These are phyloP conservation scores for Callinectes sapidus DNA, from an alignment of 2,888 invertebrate species.

Conservation along the genomic window DNA sequence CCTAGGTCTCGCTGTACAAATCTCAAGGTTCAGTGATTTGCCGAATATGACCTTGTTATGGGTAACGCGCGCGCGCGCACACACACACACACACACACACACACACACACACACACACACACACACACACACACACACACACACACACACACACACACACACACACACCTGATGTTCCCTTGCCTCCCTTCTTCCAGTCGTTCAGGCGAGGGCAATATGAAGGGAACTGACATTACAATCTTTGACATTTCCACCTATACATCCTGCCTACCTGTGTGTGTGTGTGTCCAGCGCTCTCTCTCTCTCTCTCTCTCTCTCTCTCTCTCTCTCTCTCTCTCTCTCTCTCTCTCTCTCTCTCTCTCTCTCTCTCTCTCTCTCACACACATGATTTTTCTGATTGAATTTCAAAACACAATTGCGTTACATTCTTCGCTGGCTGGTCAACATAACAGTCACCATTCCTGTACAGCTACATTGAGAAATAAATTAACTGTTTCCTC, in stretches of 20 bases:
- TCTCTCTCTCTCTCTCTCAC: constrained; percentile 36
- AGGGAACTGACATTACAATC: neutral
- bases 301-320: neutral
- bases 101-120: constrained; percentile 7
- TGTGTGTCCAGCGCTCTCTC: constrained; percentile 12
- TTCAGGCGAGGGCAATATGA: neutral
- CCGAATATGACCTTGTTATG: neutral
- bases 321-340: constrained; percentile 47
- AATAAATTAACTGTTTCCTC: neutral
- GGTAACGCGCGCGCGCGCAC: neutral
- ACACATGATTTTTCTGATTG: neutral
- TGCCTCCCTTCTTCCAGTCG: neutral
- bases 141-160: constrained; percentile 23
- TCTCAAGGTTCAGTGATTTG: constrained; percentile 16
- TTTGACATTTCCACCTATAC: neutral
- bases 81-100: constrained; percentile 32
- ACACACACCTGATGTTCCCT: neutral
- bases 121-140: constrained; percentile 37
- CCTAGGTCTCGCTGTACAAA: neutral
- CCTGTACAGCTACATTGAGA: neutral
- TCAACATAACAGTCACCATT: neutral
- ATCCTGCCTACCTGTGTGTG: neutral
- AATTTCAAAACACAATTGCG: neutral
- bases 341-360: constrained; percentile 43
- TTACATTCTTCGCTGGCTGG: neutral